Percentiles rank a stretch among this genome's conserved stretches.
Evolutionary conservation across 92 coral and sea anemone species (phyloP).

Genomic region (Ricordea florida): DNA sequence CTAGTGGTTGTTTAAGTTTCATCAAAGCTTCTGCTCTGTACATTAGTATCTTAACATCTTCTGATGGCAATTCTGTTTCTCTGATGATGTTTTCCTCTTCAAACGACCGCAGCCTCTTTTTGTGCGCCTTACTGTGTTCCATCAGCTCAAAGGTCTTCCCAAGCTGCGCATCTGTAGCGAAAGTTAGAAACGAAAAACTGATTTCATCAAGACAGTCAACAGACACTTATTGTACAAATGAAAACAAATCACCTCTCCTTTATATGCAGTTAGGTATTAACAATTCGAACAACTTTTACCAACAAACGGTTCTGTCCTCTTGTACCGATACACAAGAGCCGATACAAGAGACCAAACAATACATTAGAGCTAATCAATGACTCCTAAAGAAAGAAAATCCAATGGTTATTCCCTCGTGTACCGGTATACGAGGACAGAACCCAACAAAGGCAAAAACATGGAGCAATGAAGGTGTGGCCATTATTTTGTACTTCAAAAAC

Average conservation of each 20-base stretch:
- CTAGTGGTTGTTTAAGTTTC: conserved; percentile 57
- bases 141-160: not conserved
- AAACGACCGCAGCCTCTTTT: conserved; percentile 1
- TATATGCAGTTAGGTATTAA: not conserved
- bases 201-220: not conserved
- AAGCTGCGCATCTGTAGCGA: too few relatives aligned
- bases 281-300: not conserved
- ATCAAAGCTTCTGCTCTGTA: conserved; percentile 64
- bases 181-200: too few relatives aligned
- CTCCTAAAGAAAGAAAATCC: too few relatives aligned
- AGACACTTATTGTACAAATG: not conserved
- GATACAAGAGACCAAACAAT: too few relatives aligned
- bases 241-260: not conserved
- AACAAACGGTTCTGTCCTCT: not conserved
- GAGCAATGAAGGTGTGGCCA: too few relatives aligned
- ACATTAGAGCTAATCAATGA: too few relatives aligned
- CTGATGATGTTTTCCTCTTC: not conserved
- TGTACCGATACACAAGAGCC: too few relatives aligned
- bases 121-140: not conserved
- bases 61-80: not conserved
- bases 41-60: conserved; percentile 23
- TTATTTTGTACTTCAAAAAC: too few relatives aligned
- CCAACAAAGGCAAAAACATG: too few relatives aligned
- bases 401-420: too few relatives aligned
- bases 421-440: too few relatives aligned